Conservation (phyloP, 2,113 vertebrate species). For the Cephalopterus ornatus region DNA sequence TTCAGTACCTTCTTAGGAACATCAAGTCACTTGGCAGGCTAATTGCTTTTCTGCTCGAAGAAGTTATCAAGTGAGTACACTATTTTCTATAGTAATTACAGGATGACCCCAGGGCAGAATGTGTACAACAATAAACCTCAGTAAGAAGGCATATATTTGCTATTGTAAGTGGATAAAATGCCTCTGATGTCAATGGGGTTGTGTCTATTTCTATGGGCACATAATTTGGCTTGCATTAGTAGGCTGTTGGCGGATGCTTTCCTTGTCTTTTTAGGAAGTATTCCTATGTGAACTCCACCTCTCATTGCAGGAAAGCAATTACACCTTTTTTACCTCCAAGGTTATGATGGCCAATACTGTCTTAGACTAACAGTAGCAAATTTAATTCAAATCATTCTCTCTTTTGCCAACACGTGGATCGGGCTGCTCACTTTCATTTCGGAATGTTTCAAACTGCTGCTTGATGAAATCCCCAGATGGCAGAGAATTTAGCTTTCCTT, state of each 20-base stretch:
- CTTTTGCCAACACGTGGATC: background rate
- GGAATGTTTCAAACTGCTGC: background rate
- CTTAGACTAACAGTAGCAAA: background rate
- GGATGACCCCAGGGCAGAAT: slow-evolving; percentile 15
- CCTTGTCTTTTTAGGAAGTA: background rate
- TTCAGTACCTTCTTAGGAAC: background rate
- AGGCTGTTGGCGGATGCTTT: background rate
- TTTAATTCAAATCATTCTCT: background rate
- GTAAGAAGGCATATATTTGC: background rate
- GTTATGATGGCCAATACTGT: background rate
- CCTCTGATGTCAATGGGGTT: background rate
- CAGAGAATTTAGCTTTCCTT: slow-evolving; percentile 9
- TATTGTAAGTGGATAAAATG: background rate
- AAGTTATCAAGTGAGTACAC: slow-evolving; percentile 41
- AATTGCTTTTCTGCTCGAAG: slow-evolving; percentile 55
- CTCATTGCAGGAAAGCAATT: background rate
- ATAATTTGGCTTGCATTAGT: background rate
- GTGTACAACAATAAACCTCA: background rate
- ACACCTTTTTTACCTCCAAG: background rate
- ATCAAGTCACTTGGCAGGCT: slow-evolving; percentile 49
- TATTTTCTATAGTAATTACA: slow-evolving; percentile 53
- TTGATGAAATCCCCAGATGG: background rate
- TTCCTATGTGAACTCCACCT: background rate
- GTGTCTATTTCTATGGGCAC: background rate
- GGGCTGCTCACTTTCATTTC: background rate